Conservation (phyloP, 1,140 invertebrate species). For the Megalopta genalis region DNA sequence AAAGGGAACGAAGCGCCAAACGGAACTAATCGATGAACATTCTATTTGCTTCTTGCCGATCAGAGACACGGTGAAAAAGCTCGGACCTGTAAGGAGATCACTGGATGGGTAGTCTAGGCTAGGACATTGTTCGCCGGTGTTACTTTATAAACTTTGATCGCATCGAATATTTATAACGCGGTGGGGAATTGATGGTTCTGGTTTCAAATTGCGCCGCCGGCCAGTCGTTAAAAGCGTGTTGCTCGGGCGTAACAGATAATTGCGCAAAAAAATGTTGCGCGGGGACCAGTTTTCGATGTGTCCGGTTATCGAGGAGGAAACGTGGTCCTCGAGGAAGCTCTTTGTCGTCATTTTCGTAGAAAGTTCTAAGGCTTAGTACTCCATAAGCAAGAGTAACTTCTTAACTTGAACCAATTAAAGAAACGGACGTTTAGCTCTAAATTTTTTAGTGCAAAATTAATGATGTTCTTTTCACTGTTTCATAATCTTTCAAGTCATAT, state of each 20-base stretch:
- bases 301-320: not conserved
- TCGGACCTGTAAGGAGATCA: not conserved
- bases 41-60: not conserved
- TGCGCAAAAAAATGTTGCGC: not conserved
- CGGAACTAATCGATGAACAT: conserved; percentile 9
- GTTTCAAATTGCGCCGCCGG: not conserved
- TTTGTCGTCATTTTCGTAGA: not conserved
- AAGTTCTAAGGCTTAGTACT: not conserved
- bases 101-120: not conserved
- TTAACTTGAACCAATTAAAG: not conserved
- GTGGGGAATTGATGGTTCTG: conserved; percentile 7
- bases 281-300: conserved; percentile 17
- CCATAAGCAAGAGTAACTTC: not conserved
- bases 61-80: not conserved
- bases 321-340: not conserved
- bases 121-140: conserved; percentile 5
- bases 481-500: not conserved
- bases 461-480: not conserved
- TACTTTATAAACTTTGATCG: not conserved
- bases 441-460: not conserved
- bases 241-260: not conserved
- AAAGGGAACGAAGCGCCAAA: not conserved
- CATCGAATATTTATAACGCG: conserved; percentile 21
- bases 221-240: not conserved
- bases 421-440: not conserved